A percentile compares a stretch with the other conserved stretches of the same genome.
Conservation (phyloP, 1,140 invertebrate genomes). For the Berghia stephanieae region DNA sequence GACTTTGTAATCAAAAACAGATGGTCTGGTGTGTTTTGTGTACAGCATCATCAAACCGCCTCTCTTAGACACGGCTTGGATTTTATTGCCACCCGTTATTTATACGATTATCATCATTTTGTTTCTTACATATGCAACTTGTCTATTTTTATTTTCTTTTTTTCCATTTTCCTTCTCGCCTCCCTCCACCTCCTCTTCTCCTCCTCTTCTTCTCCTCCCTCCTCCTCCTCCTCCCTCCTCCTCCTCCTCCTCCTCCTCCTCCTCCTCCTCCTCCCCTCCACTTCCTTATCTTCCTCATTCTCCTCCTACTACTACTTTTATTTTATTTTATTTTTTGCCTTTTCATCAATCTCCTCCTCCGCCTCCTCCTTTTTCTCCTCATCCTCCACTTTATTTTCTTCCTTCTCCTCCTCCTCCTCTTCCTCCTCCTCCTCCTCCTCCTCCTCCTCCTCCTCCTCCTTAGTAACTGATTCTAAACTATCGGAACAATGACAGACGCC, state of each 20-base stretch:
- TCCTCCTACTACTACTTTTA: not conserved
- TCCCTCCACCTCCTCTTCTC: constrained; percentile 29
- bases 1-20: too few species aligned
- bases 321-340: constrained; percentile 12
- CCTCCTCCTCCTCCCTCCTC: constrained; percentile 19
- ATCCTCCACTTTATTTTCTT: not conserved
- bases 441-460: constrained; percentile 4
- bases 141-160: not conserved
- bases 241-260: constrained; percentile 24
- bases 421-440: not conserved
- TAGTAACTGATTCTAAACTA: too few species aligned
- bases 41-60: too few species aligned
- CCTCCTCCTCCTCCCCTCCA: not conserved
- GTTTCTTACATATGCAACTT: too few species aligned
- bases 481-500: too few species aligned
- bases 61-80: too few species aligned
- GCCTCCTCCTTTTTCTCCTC: not conserved
- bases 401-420: not conserved
- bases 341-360: not conserved
- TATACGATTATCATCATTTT: too few species aligned
- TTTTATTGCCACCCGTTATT: too few species aligned
- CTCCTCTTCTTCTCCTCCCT: constrained; percentile 31
- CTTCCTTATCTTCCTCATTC: not conserved
- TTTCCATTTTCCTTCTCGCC: not conserved
- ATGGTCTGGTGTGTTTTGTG: too few species aligned